Conservation (phyloP, 2,113 vertebrate genomes). For the Platichthys stellatus region DNA sequence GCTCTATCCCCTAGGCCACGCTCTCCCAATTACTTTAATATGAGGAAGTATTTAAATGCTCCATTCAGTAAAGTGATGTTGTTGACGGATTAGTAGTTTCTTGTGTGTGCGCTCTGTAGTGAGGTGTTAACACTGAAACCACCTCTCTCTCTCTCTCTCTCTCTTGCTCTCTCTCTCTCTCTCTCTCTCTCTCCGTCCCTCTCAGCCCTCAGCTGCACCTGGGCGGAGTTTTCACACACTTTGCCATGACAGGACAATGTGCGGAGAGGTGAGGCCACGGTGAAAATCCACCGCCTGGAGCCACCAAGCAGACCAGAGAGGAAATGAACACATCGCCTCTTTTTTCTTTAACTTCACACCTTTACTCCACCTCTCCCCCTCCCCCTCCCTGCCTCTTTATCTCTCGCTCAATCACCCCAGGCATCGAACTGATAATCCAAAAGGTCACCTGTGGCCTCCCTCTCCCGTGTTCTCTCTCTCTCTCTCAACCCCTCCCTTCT, state of each 20-base stretch:
- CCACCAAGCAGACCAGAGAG: constrained; percentile 71
- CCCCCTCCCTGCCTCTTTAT: constrained; percentile 39
- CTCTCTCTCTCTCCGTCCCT: neutral
- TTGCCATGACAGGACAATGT: constrained; percentile 75
- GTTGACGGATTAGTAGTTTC: neutral
- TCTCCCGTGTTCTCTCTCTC: constrained; percentile 18
- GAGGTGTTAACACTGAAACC: constrained; percentile 22
- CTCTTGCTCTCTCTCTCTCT: neutral
- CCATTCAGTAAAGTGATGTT: neutral
- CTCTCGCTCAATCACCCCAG: constrained; percentile 62
- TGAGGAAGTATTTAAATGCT: neutral
- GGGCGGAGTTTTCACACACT: constrained; percentile 85
- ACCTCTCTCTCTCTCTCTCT: neutral
- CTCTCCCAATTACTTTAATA: neutral
- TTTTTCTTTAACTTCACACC: constrained; percentile 59
- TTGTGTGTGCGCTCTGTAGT: neutral
- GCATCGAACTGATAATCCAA: constrained; percentile 72
- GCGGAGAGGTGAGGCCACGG: constrained; percentile 69
- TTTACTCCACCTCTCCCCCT: constrained; percentile 39
- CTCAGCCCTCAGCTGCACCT: constrained; percentile 36
- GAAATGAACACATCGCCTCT: constrained; percentile 75
- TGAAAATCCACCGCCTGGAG: constrained; percentile 79
- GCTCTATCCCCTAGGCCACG: no score
- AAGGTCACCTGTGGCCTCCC: constrained; percentile 73
- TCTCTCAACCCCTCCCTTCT: constrained; percentile 50